These are phyloP conservation scores for Chanos chanos DNA, from an alignment of 2,797 vertebrate species.

Conservation along the genomic window DNA sequence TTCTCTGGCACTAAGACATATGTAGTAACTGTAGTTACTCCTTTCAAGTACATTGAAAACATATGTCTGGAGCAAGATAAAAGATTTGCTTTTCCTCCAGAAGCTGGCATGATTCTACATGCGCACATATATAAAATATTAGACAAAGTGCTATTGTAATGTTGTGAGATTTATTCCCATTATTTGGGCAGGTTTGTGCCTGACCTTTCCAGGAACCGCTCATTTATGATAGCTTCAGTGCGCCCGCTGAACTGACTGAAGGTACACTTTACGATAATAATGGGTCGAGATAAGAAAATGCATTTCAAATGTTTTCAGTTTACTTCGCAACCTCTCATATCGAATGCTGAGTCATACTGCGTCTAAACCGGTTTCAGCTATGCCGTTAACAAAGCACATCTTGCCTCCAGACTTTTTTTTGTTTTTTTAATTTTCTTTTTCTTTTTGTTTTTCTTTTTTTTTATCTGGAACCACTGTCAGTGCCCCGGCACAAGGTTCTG, in stretches of 20 bases:
- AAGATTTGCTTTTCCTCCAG: conserved; percentile 41
- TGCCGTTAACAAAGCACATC: conserved; percentile 37
- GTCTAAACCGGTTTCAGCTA: conserved; percentile 30
- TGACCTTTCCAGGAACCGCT: conserved; percentile 39
- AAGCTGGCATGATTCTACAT: conserved; percentile 35
- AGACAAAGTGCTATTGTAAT: conserved; percentile 33
- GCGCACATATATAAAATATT: conserved; percentile 39
- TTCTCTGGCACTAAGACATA: conserved; percentile 44
- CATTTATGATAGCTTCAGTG: conserved; percentile 38
- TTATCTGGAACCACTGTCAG: no score
- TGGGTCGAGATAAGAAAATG: conserved; percentile 40
- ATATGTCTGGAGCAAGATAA: conserved; percentile 72
- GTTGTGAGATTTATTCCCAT: conserved; percentile 43
- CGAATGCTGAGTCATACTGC: conserved; percentile 9
- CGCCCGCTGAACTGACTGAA: conserved; percentile 14
- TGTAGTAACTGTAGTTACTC: conserved; percentile 49
- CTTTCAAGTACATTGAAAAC: conserved; percentile 74
- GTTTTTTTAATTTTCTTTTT: neutral
- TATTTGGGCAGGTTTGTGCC: conserved; percentile 34
- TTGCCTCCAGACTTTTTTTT: conserved; percentile 43
- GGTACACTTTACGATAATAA: conserved; percentile 24
- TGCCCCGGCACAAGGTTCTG: no score
- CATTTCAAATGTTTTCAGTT: conserved; percentile 37
- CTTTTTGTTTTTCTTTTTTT: no score
- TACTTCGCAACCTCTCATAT: conserved; percentile 10